Evolutionary conservation across 2,113 vertebrate genomes (phyloP).

Genomic region (Leiothrix lutea): DNA sequence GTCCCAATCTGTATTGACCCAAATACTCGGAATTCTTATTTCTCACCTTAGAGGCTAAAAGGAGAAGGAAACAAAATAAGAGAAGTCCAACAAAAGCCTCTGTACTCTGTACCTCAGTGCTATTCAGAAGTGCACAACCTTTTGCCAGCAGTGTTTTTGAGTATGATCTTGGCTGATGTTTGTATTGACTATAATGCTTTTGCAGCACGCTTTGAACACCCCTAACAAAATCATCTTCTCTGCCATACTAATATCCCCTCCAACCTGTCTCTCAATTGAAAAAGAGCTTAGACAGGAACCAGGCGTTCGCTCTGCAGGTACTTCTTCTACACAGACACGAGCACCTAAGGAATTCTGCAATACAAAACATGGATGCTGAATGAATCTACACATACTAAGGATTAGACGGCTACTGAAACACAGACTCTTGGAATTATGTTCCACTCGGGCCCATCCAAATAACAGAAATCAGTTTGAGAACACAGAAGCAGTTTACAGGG

Average conservation of each 20-base stretch:
- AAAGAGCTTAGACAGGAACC: slow-evolving; percentile 49
- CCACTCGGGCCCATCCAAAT: not conserved
- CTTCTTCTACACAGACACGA: slow-evolving; percentile 30
- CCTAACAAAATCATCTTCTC: not conserved
- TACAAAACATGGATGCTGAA: slow-evolving; percentile 36
- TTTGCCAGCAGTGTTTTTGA: not conserved
- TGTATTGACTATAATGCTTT: not conserved
- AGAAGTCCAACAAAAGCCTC: not conserved
- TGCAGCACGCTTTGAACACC: not conserved
- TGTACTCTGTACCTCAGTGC: not conserved
- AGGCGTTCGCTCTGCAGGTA: slow-evolving; percentile 1
- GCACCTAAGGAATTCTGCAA: slow-evolving; percentile 56
- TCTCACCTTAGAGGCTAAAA: not conserved
- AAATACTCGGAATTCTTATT: not conserved
- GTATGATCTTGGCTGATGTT: not conserved
- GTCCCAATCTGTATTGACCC: not conserved
- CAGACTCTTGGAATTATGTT: not conserved
- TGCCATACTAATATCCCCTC: not conserved
- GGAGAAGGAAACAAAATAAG: not conserved
- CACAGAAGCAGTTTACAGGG: not conserved
- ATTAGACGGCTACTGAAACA: slow-evolving; percentile 11
- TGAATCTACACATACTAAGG: slow-evolving; percentile 6
- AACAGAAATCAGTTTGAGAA: not conserved
- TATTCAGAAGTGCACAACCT: not conserved
- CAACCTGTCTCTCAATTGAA: slow-evolving; percentile 43